Conservation (phyloP, 2,113 vertebrate genomes). For the Fulica atra region DNA sequence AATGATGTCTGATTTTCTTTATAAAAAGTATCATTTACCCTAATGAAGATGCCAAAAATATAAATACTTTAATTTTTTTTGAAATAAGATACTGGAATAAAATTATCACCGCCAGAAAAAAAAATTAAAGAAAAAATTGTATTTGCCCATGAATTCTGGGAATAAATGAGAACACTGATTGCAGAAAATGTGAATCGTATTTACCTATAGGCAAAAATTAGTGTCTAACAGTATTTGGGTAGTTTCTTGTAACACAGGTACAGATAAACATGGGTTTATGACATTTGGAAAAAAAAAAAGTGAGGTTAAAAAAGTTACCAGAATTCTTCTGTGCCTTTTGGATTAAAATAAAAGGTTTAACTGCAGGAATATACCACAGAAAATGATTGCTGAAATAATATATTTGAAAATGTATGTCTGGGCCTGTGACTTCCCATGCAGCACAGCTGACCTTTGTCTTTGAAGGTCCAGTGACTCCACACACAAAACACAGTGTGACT, state of each 20-base stretch:
- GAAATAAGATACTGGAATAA: background rate
- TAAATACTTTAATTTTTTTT: background rate
- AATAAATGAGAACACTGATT: background rate
- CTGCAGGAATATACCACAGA: background rate
- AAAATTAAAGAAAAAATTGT: background rate
- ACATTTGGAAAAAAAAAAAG: background rate
- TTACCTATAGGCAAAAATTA: background rate
- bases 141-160: background rate
- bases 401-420: background rate
- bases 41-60: background rate
- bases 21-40: background rate
- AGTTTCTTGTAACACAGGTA: background rate
- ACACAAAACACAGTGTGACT: background rate
- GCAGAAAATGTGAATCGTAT: background rate
- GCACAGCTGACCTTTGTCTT: background rate
- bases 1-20: background rate
- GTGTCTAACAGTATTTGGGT: background rate
- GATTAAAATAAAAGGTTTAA: background rate
- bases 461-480: background rate
- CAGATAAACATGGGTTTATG: background rate
- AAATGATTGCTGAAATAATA: background rate
- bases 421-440: background rate
- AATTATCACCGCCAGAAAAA: rapidly evolving
- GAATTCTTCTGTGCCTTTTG: background rate
- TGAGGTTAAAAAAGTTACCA: background rate